Conservation (phyloP, 2,113 vertebrate species). For the Mesoclemmys tuberculata region DNA sequence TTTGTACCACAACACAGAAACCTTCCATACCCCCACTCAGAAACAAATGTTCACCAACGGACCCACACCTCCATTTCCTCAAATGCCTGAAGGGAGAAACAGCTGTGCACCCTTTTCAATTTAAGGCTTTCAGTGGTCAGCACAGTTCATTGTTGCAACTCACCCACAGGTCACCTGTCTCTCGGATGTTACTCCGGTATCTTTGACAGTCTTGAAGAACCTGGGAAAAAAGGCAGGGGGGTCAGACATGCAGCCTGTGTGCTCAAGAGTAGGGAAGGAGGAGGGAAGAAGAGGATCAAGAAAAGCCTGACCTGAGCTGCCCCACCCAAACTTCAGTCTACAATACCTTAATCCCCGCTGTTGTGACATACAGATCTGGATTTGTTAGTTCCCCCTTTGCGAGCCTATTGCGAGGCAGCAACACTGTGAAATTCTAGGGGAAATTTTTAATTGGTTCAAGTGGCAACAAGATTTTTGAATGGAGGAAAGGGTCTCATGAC, state of each 20-base stretch:
- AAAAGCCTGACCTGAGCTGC: neutral
- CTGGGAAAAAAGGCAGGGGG: constrained; percentile 54
- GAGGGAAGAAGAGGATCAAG: neutral
- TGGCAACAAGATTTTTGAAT: neutral
- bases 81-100: neutral
- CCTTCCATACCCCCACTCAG: too few species aligned
- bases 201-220: constrained; percentile 95
- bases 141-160: constrained; percentile 50
- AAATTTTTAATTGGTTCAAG: neutral
- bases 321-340: neutral
- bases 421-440: neutral
- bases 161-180: constrained; percentile 92
- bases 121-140: fast-evolving
- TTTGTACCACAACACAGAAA: neutral
- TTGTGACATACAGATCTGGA: neutral
- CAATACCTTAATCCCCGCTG: fast-evolving
- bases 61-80: neutral
- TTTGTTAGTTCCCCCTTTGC: neutral
- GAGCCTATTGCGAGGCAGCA: neutral
- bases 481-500: neutral
- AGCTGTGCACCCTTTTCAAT: fast-evolving
- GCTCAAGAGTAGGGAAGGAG: neutral
- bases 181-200: constrained; percentile 91
- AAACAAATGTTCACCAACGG: neutral
- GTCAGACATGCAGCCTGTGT: fast-evolving